Evolutionary conservation across 2,888 invertebrate species (phyloP).

Genomic region (Embidobia sp.): DNA sequence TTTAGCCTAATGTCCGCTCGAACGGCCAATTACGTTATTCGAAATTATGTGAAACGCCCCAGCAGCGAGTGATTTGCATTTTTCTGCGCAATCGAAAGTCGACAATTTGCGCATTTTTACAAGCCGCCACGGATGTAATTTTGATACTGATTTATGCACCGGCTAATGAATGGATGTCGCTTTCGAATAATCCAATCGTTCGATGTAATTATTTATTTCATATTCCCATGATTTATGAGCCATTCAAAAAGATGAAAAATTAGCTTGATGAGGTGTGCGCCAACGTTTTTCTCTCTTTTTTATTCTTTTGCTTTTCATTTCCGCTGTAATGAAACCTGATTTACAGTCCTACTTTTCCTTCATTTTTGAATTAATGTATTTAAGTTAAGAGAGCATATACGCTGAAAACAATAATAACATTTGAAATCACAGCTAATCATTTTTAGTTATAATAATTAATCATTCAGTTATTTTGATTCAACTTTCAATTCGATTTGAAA

Average conservation of each 20-base stretch:
- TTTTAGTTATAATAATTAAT: no score
- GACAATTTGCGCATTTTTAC: constrained; percentile 43
- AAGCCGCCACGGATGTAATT: constrained; percentile 37
- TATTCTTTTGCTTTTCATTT: no score
- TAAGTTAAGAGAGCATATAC: no score
- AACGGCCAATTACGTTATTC: constrained; percentile 46
- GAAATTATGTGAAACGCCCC: constrained; percentile 44
- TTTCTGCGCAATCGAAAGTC: constrained; percentile 46
- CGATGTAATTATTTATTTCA: constrained; percentile 34
- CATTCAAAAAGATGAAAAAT: background rate
- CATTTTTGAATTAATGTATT: no score
- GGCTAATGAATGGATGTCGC: constrained; percentile 39
- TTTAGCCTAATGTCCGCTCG: constrained; percentile 33
- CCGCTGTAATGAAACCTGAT: no score
- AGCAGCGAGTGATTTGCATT: constrained; percentile 41
- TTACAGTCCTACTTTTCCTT: no score
- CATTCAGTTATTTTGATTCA: no score
- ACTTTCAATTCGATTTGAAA: no score
- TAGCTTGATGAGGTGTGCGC: background rate
- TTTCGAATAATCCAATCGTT: constrained; percentile 30
- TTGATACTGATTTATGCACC: constrained; percentile 47
- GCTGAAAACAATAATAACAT: no score
- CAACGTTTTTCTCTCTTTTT: no score
- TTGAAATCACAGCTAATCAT: no score
- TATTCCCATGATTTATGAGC: constrained; percentile 12